Conservation (phyloP, 35 echinoderm and acorn worm species). For the Hemicentrotus pulcherrimus region DNA sequence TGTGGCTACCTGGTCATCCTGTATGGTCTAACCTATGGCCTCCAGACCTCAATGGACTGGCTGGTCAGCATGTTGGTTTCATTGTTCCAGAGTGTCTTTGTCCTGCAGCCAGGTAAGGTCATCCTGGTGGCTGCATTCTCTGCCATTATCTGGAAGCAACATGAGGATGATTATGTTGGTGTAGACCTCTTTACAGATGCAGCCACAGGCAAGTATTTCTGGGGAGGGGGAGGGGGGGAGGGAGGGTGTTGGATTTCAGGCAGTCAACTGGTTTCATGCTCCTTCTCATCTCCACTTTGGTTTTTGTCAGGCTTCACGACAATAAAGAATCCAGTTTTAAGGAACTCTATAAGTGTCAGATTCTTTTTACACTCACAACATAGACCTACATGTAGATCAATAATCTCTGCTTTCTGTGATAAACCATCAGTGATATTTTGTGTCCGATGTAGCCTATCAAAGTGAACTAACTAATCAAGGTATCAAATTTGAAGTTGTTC, state of each 20-base stretch:
- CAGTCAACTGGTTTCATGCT: no score
- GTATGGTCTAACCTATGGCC: conserved; percentile 89
- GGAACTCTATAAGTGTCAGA: no score
- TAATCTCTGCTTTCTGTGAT: background rate
- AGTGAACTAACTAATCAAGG: no score
- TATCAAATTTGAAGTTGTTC: no score
- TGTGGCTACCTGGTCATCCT: conserved; percentile 87
- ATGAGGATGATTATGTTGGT: conserved; percentile 82
- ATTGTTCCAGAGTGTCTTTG: conserved; percentile 72
- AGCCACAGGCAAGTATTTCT: background rate
- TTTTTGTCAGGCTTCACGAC: no score
- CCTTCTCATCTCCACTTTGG: no score
- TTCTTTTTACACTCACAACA: no score
- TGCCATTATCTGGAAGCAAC: conserved; percentile 66
- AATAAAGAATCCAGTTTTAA: no score
- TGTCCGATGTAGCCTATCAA: no score
- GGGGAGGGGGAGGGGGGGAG: no score
- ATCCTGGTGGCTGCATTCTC: conserved; percentile 78
- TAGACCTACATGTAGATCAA: no score
- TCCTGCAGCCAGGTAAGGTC: conserved; percentile 88
- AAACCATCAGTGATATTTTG: background rate
- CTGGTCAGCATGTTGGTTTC: conserved; percentile 84
- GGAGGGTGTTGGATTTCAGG: no score
- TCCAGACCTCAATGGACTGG: conserved; percentile 87
- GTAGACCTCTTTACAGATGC: conserved; percentile 59